Base-by-base conservation (phyloP, 2,888 invertebrate genomes). In the Nematopogon swammerdamellus region DNA sequence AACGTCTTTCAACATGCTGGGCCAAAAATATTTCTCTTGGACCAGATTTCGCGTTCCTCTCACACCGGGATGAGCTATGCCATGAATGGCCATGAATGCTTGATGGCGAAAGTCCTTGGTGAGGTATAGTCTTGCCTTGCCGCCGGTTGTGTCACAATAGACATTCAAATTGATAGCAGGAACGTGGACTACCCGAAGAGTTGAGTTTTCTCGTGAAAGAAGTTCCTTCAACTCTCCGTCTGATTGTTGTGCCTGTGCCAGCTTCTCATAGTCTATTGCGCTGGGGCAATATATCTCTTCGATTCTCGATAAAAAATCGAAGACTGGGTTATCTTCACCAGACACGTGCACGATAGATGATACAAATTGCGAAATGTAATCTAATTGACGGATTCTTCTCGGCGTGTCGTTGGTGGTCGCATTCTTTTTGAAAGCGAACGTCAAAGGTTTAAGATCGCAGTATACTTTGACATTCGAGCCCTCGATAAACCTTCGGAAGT, bases 1-100 rank as follows among this genome's bases (percentile, higher is more conserved):
- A 18, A 53, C 45, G 18, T 58, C 54, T 2, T 16, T 49, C 19
- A 55, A 55, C 54, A 56, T 57, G 1, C 19, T 20, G 25, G 52
- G 52, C 56, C 56, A 58, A 49, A 54, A 51, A 50, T 50, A 55
- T 19, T 46, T 49, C 47, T 30, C 48, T 14, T 18, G 25, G 29
- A 8, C 52, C 47, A 19, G 50, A 17, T 47, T 51, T 42, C 52
- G 44, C 53, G 47, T 52, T 44, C 51, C 47, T 30, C 47, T 50
- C 47, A 42, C 43, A 30, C 46, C 47, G 19, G 18, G 45, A 49
- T 50, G 49, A 29, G 47, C 50, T 42, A 46, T 14, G 3, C 19
- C 14, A 19, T 49, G 49, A 3, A 36, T 14, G 11, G 36, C 8
- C n/a, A 14, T 36, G 17, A 44, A 44, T 10, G 17, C 17, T 11